Evolutionary conservation across 2,113 vertebrate genomes (phyloP).

Genomic region (Myiagra hebetior): DNA sequence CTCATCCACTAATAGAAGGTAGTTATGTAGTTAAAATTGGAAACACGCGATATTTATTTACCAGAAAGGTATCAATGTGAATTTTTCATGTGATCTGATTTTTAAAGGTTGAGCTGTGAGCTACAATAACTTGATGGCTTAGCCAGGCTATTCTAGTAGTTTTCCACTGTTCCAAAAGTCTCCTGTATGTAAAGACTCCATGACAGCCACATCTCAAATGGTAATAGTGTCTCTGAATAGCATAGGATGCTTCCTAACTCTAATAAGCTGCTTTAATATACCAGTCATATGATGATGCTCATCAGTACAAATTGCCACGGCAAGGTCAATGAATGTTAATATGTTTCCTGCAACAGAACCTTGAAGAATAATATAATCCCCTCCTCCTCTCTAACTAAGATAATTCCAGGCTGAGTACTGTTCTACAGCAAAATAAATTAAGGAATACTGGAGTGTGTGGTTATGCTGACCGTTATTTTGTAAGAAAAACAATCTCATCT

Average conservation of each 20-base stretch:
- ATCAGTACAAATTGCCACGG: slow-evolving; percentile 36
- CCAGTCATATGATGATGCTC: slow-evolving; percentile 39
- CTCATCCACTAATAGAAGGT: background rate
- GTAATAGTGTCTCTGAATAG: slow-evolving; percentile 20
- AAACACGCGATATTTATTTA: background rate
- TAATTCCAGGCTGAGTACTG: slow-evolving; percentile 13
- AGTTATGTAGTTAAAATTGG: background rate
- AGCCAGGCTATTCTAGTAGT: slow-evolving; percentile 19
- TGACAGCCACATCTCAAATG: slow-evolving; percentile 28
- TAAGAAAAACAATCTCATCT: background rate
- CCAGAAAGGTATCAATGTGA: background rate
- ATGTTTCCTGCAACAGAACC: slow-evolving; percentile 37
- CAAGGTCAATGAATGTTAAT: slow-evolving; percentile 52
- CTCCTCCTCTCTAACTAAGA: background rate
- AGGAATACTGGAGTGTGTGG: background rate
- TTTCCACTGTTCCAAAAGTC: slow-evolving; percentile 39
- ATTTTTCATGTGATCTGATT: background rate
- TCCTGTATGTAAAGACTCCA: slow-evolving; percentile 7
- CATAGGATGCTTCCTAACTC: background rate
- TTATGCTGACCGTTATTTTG: background rate
- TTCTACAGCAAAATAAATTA: slow-evolving; percentile 41
- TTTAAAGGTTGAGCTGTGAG: background rate
- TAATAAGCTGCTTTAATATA: slow-evolving; percentile 53
- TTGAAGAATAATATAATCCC: slow-evolving; percentile 15
- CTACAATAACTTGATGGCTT: background rate